Conservation (phyloP, 2,797 vertebrate genomes). For the Pipistrellus nathusii region DNA sequence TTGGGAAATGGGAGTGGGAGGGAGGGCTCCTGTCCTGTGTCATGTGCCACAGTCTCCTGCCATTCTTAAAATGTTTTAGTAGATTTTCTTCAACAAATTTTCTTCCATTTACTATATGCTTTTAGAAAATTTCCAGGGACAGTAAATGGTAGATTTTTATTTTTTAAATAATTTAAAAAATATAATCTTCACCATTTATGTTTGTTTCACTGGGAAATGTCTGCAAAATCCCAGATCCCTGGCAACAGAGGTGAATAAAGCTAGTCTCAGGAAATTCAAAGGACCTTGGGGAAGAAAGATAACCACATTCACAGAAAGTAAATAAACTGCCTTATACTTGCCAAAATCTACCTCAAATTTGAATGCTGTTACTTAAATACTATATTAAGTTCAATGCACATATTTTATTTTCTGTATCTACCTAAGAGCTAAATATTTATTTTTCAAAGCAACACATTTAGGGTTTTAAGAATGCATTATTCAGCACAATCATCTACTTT, state of each 20-base stretch:
- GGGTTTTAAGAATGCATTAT: not conserved
- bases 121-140: not conserved
- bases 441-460: not conserved
- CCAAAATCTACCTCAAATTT: not conserved
- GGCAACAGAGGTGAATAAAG: not conserved
- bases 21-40: too few relatives aligned
- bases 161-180: not conserved
- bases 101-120: not conserved
- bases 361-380: not conserved
- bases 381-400: not conserved
- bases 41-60: not conserved
- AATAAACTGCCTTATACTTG: not conserved
- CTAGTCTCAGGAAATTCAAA: not conserved
- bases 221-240: not conserved
- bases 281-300: not conserved
- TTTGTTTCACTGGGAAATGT: not conserved
- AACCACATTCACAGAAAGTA: not conserved
- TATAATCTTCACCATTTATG: not conserved
- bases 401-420: not conserved
- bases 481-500: not conserved
- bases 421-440: not conserved
- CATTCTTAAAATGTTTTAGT: not conserved
- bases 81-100: not conserved
- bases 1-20: not conserved
- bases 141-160: not conserved